Base-by-base conservation (phyloP, 2,797 vertebrate genomes). In the Hafferia zeledoni region DNA sequence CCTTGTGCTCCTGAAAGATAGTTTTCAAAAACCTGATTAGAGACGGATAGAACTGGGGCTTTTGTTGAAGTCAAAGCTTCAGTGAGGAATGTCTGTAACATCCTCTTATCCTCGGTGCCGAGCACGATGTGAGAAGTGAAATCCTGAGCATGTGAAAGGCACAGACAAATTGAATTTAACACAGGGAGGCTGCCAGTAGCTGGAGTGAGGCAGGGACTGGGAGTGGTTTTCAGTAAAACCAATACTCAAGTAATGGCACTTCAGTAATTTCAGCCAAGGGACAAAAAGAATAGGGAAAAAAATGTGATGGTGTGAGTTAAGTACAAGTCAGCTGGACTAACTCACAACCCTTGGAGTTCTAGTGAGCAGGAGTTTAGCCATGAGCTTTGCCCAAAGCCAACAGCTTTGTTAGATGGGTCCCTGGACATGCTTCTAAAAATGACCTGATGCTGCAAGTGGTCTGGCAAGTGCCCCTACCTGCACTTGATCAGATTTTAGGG, bases 1-100 rank as follows among this genome's bases (percentile, higher is more conserved):
- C 55, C 84, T 88, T 80, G 79, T 23, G 4, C 52, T 93, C 70
- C 59, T 52, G 70, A 65, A 82, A 90, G 83, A 83, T 55, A 37
- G 39, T 86, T 93, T 84, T 78, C 77, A 87, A 81, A 95, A 93
- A n/a, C 57, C 57, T 72, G 80, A 93, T 94, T 93, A 94, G 76
- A 81, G 72, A 57, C 0, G 0, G 76, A 24, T 13, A 47, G 82
- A 91, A 50, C 0, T 39, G 69, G 31, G 30, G 43, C 33, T 90
- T 92, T 81, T 91, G 61, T 94, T 87, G 83, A 72, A 89, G 31
- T 49, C 57, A 87, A 89, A 75, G 53, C 68, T 81, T 75, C 9
- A 5, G 19, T 23, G 53, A 94, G 76, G 67, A 81, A 83, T 52
- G 72, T 64, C 85, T 93, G 79, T 80, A 69, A 80, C 89, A 92